Base-by-base conservation (phyloP, 2,888 invertebrate genomes). In the Hypsopygia costalis region DNA sequence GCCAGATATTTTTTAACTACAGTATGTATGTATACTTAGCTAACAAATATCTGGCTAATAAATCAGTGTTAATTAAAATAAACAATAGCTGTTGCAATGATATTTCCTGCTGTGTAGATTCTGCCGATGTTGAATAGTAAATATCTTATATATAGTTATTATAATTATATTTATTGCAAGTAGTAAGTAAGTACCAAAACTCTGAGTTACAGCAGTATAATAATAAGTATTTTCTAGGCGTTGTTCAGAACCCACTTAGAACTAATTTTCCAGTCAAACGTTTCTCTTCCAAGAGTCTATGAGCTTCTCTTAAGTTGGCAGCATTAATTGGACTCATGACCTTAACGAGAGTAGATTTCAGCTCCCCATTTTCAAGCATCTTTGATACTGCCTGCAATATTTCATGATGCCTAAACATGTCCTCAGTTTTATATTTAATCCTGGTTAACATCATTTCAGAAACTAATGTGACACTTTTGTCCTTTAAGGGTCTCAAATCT, bases 381-480 rank as follows among this genome's bases (percentile, higher is more conserved):
- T 64, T 69, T 0, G 86, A 78, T 0, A 82, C 51, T 42, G 62
- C 54, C 10, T 58, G 48, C 27, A 86, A 53, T 31, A 83, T 81
- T 43, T 80, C 77, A 47, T 78, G 61, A 40, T 77, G 72, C 34
- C 75, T 71, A 7, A 58, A 57, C 45, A 71, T 78, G 41, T 86
- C 83, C 22, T 75, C 77, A 3, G 85, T 82, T 10, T 86, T 49
- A 51, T 81, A 86, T 53, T 77, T 81, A 5, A 78, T 62, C 49
- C 79, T 77, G 5, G 87, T 85, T 1, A 32, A 40, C 78, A 87
- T 81, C 71, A 71, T 72, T 64, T 83, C 87, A 6, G 70, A 73
- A 0, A 72, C 74, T 32, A 87, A 52, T 6, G 81, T 83, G 0
- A 86, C 27, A 46, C 87, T 86, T 55, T 87, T 87, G 1, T 78